Evolutionary conservation across 2,888 invertebrate genomes (phyloP), one percentile per base, ranked within the genome.

Genomic region (Cephonodes hylas): DNA sequence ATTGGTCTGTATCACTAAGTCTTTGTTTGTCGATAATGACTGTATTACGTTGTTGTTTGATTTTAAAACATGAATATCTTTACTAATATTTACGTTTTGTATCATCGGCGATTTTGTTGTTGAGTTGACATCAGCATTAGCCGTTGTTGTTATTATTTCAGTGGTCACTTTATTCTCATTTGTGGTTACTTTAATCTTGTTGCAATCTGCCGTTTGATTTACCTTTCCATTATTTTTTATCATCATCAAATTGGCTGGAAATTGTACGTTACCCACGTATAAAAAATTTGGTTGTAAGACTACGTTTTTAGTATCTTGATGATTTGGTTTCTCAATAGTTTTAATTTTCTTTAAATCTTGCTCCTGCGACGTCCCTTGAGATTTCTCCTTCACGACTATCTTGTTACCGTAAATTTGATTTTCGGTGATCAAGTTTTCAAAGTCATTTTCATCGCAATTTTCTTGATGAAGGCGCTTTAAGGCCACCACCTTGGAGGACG

Each of bases 341-440:
- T 68, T 73, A 65, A 82, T 87, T 46, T 77, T 80, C 67, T 86
- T 88, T 46, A 88, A 71, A 62, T 90, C 87, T 75, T 89, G 87
- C 65, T 91, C 89, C 73, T 91, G 90, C 61, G 76, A 78, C 10
- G 83, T 88, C 27, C 86, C 84, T 76, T 89, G 89, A 61, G 86
- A 85, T 73, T 93, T 93, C 86, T 93, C 92, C 88, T 93, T 93
- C 83, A 93, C 91, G 83, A 93, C 92, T 83, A 93, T 93, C 82
- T 93, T 93, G 70, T 93, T 92, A 68, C 93, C 93, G 73, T 93
- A 93, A 65, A 93, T 93, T 83, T 93, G 93, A 80, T 93, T 93
- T 77, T 93, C 93, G 25, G 93, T 93, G 48, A 93, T 93, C 70
- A 93, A 83, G 79, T 93, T 93, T 72, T 93, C 93, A 73, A 93